A percentile compares a stretch with the other conserved stretches of the same genome.
Evolutionary conservation across 2,113 vertebrate genomes (phyloP).

Genomic region (Megaceryle torquata): DNA sequence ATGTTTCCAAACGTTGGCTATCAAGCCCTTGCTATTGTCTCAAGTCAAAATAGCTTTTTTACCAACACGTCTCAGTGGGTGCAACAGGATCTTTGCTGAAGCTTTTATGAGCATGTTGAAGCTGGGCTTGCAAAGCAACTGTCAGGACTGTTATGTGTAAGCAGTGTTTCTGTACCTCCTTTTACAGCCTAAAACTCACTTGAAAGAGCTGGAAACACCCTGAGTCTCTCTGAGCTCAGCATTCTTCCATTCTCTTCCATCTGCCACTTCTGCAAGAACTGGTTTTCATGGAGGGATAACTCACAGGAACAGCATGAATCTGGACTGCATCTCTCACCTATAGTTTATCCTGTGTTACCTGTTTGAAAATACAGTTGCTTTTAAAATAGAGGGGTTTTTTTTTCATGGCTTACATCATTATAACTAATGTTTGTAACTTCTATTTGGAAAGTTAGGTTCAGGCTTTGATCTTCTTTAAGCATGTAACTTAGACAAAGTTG

Average conservation of each 20-base stretch:
- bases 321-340: background rate
- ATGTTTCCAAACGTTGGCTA: background rate
- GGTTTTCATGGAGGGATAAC: background rate
- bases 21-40: background rate
- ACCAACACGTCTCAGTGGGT: background rate
- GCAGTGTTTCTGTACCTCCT: background rate
- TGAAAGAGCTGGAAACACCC: background rate
- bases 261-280: background rate
- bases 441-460: background rate
- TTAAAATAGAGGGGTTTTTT: background rate
- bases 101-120: background rate
- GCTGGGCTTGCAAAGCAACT: background rate
- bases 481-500: conserved; percentile 56
- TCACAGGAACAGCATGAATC: background rate
- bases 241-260: background rate
- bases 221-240: background rate
- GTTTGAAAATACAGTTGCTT: background rate
- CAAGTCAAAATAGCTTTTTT: background rate
- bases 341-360: background rate
- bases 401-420: background rate
- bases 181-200: background rate
- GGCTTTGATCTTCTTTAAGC: conserved; percentile 52
- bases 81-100: background rate
- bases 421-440: conserved; percentile 17
- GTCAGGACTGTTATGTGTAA: background rate